These are phyloP conservation scores for Galeruca laticollis DNA, from an alignment of 2,888 invertebrate species.

Conservation along the genomic window DNA sequence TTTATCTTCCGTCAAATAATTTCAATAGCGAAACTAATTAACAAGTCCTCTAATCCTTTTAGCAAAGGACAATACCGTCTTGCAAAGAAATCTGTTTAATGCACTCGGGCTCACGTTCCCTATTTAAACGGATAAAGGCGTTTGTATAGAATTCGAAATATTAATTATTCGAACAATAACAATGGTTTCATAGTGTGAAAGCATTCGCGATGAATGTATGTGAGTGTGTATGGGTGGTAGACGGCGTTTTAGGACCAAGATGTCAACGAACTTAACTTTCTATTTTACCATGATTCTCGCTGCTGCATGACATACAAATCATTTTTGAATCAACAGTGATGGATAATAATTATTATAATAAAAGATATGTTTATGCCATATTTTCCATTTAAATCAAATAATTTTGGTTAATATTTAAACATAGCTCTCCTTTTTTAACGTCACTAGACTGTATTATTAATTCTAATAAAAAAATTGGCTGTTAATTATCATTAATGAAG, in stretches of 20 bases:
- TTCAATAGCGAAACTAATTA: background rate
- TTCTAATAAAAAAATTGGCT: too few relatives aligned
- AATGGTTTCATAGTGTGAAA: conserved; percentile 38
- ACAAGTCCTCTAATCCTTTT: background rate
- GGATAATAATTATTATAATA: background rate
- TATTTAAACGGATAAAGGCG: background rate
- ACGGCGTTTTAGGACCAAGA: conserved; percentile 38
- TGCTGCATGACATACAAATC: conserved; percentile 46
- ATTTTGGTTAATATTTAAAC: too few relatives aligned
- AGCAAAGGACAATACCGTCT: background rate
- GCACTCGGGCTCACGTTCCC: background rate
- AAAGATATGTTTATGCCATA: too few relatives aligned
- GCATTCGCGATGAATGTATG: conserved; percentile 27
- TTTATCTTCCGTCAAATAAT: too few relatives aligned
- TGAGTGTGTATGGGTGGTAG: conserved; percentile 24
- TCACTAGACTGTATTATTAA: too few relatives aligned
- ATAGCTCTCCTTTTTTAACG: too few relatives aligned
- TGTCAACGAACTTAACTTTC: conserved; percentile 62
- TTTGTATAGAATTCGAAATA: background rate
- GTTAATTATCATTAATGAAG: too few relatives aligned
- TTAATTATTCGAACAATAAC: conserved; percentile 33
- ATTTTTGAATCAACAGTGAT: conserved; percentile 33
- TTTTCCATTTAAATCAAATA: too few relatives aligned
- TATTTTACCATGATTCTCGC: conserved; percentile 56
- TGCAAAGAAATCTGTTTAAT: background rate